These are phyloP conservation scores for Bilobella aurantiaca DNA, from an alignment of 1,140 invertebrate species.

Conservation along the genomic window DNA sequence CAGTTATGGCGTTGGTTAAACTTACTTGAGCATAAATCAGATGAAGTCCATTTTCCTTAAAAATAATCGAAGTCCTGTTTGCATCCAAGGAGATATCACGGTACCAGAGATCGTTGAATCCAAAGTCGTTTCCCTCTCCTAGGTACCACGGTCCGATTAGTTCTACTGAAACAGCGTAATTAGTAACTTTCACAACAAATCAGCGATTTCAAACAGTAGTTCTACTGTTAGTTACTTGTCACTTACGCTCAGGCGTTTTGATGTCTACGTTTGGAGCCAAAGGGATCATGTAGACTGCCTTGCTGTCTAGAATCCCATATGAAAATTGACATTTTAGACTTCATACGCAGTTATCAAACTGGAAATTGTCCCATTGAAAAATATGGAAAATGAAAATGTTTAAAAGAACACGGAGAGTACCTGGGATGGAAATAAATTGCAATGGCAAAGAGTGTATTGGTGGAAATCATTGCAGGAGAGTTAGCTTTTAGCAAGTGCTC, in stretches of 20 bases:
- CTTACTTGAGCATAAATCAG: conserved; percentile 29
- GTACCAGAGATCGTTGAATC: conserved; percentile 30
- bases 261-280: conserved; percentile 18
- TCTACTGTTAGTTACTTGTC: too few species aligned
- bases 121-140: conserved; percentile 11
- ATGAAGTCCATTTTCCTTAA: conserved; percentile 28
- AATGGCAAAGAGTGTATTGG: neutral
- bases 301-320: conserved; percentile 8
- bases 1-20: too few species aligned
- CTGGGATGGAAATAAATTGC: too few species aligned
- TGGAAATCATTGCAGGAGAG: neutral
- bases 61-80: conserved; percentile 22
- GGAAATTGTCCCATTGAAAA: neutral
- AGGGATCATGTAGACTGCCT: conserved; percentile 20
- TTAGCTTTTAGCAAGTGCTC: neutral
- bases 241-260: conserved; percentile 19
- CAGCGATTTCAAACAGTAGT: neutral
- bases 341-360: neutral
- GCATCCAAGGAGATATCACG: conserved; percentile 8
- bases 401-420: too few species aligned
- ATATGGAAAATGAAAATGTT: too few species aligned
- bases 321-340: neutral
- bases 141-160: conserved; percentile 31
- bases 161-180: conserved; percentile 25
- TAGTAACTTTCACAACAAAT: neutral